Evolutionary conservation across 2,888 invertebrate genomes (phyloP).

Genomic region (Limnephilus lunatus): DNA sequence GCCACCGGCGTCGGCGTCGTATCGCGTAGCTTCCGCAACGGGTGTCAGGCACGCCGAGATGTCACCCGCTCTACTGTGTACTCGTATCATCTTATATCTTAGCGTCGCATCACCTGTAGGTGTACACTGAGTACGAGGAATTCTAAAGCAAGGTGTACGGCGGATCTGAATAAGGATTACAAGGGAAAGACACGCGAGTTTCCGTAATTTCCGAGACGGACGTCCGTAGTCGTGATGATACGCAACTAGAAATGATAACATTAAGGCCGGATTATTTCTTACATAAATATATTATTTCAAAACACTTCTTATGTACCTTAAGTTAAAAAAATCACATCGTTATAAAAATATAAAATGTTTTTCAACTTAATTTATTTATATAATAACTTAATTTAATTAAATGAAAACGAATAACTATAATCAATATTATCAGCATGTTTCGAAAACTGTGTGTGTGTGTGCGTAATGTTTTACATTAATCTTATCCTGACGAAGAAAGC

Average conservation of each 20-base stretch:
- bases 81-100: not conserved
- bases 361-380: no score
- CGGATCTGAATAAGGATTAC: not conserved
- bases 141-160: not conserved
- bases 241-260: not conserved
- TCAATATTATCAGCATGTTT: no score
- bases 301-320: not conserved
- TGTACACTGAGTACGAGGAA: not conserved
- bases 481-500: no score
- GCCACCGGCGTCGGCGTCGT: not conserved
- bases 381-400: no score
- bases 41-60: not conserved
- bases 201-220: not conserved
- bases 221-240: not conserved
- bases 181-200: not conserved
- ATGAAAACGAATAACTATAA: no score
- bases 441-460: no score
- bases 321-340: not conserved
- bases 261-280: not conserved
- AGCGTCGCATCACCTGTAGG: not conserved
- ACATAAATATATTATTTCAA: not conserved
- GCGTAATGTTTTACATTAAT: no score
- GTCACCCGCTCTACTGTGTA: not conserved
- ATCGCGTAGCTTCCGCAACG: conserved; percentile 1
- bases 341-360: not conserved